A percentile compares a stretch with the other conserved stretches of the same genome.
phyloP scores from a whole-genome alignment of 2,888 invertebrate species.

The Junonia oenone region DNA sequence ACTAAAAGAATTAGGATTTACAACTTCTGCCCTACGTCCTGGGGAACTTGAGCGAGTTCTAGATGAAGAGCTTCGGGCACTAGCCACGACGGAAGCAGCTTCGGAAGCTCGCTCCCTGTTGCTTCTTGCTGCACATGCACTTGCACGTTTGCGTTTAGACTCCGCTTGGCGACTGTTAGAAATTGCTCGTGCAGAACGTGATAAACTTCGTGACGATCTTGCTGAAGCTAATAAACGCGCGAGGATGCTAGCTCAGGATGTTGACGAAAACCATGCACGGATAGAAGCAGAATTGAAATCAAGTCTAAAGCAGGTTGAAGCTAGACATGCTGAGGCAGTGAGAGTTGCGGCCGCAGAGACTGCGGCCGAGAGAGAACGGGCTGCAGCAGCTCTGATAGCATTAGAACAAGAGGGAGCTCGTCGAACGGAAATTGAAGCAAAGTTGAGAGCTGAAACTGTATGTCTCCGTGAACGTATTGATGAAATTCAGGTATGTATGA shows the following conservation, averaged over 20 bases:
- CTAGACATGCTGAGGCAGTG: conserved; percentile 87
- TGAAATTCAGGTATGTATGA: conserved; percentile 54
- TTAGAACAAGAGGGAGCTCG: conserved; percentile 83
- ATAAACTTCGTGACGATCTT: conserved; percentile 88
- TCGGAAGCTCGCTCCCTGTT: conserved; percentile 49
- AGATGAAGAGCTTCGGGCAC: conserved; percentile 81
- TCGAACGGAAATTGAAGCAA: conserved; percentile 84
- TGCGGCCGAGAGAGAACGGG: conserved; percentile 86
- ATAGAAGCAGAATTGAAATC: conserved; percentile 88
- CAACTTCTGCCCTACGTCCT: conserved; percentile 76
- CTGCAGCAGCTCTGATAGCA: conserved; percentile 75
- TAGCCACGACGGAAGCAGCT: conserved; percentile 30
- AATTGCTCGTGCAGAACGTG: conserved; percentile 85
- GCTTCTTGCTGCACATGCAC: conserved; percentile 82
- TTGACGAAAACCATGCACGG: conserved; percentile 92
- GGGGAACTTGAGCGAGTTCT: conserved; percentile 83
- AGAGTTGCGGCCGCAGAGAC: conserved; percentile 85
- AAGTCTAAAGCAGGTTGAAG: conserved; percentile 85
- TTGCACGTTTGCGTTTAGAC: conserved; percentile 85
- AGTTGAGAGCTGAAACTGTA: conserved; percentile 81
- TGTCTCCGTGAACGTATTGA: conserved; percentile 82
- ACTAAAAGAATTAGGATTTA: conserved; percentile 84
- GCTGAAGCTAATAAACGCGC: conserved; percentile 91
- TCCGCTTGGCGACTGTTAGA: conserved; percentile 86
- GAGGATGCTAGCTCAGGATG: conserved; percentile 90